Percentiles rank a stretch among this genome's conserved stretches.
Conservation (phyloP, 2,797 vertebrate genomes). For the Pseudocheirus occidentalis region DNA sequence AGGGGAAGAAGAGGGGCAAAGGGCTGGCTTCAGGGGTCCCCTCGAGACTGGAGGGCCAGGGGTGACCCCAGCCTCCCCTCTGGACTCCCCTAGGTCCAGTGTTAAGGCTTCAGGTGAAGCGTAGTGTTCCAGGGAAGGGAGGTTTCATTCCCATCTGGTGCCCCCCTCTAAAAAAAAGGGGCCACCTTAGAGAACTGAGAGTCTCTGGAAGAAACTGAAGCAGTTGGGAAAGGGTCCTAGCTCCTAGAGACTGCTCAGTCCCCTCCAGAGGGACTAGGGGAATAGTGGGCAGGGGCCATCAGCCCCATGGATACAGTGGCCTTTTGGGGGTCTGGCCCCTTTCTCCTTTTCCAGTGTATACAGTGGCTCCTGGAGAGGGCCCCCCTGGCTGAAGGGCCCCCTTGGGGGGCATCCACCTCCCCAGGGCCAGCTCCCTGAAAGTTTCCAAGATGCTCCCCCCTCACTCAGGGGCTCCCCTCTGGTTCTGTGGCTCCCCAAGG, state of each 20-base stretch:
- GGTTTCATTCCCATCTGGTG: background rate
- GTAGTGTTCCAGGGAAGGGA: constrained; percentile 75
- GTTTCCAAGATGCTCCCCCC: background rate
- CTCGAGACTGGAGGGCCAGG: constrained; percentile 52
- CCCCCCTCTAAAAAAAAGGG: background rate
- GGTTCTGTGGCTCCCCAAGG: constrained; percentile 56
- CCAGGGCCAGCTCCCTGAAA: background rate
- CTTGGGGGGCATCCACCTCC: background rate
- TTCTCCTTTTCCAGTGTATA: constrained; percentile 71
- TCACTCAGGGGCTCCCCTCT: constrained; percentile 65
- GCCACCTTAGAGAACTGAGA: background rate
- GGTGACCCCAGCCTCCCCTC: constrained; percentile 43
- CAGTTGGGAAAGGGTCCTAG: constrained; percentile 15
- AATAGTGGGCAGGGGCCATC: background rate
- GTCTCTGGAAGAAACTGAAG: constrained; percentile 58
- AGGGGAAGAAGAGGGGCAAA: constrained; percentile 47
- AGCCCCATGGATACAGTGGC: background rate
- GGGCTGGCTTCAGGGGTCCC: constrained; percentile 1
- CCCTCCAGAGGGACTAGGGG: background rate
- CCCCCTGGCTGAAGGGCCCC: background rate
- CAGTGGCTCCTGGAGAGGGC: constrained; percentile 27
- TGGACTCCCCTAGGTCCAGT: constrained; percentile 56
- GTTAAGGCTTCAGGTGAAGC: constrained; percentile 78
- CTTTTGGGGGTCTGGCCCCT: background rate
- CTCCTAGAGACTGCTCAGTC: background rate